Base-by-base conservation (phyloP, 2,888 invertebrate species). In the Papilio demoleus region DNA sequence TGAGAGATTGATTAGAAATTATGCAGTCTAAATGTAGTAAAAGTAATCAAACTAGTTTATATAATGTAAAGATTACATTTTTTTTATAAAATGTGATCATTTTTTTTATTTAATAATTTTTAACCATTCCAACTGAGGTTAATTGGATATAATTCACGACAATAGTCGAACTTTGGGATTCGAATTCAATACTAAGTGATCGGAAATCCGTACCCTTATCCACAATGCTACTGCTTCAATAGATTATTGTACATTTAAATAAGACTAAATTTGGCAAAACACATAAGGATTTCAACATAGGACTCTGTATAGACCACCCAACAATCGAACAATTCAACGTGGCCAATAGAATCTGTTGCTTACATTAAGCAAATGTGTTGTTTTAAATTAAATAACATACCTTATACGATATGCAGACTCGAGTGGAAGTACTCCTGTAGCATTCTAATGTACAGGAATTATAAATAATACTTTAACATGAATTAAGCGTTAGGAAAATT, bases 361-460 rank as follows among this genome's bases (percentile, higher is more conserved):
- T 60, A 40, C 38, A 60, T 60, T 60, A 60, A 60, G 38, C 40
- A 40, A 60, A 40, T 65, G 22, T 12, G 24, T 27, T 38, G 24
- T 65, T 40, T 60, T 60, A 24, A 60, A 65, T 63, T 34, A 56
- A 22, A 56, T 53, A 38, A 65, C 27, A 14, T 11, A 40, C 22
- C 65, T 56, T 24, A 40, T 65, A 56, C 60, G 40, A 60, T 60
- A 60, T 60, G 60, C 60, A 60, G 40, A 40, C 24, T 22, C 24
- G 12, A 17, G 53, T 60, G 60, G 38, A 60, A 60, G 60, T 60
- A 40, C 38, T 40, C 24, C 60, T 60, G 31, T 56, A 38, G 38
- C 60, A 60, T 60, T 60, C 24, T 60, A 38, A 60, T 60, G 60
- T 24, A 38, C 22, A 36, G 59, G 38, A 59, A 59, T 38, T 59